phyloP scores from a whole-genome alignment of 2,888 invertebrate species.

The Hyppa rectilinea region DNA sequence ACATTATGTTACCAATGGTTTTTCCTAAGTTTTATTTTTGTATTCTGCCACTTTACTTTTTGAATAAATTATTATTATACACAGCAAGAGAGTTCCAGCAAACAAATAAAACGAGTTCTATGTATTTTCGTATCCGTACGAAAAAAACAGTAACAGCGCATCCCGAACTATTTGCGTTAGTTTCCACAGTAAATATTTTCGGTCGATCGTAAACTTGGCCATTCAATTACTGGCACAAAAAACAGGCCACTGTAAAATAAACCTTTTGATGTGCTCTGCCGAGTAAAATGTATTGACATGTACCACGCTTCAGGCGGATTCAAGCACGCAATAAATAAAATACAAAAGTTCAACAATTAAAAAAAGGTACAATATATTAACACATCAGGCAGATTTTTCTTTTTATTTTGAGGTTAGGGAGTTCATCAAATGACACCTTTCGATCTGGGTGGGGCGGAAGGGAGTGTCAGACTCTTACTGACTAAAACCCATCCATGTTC shows the following conservation, averaged over 20 bases:
- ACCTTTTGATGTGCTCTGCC: constrained; percentile 77
- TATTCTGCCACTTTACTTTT: too few relatives aligned
- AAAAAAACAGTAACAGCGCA: constrained; percentile 49
- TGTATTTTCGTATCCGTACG: constrained; percentile 31
- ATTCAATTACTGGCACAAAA: constrained; percentile 82
- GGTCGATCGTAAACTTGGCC: constrained; percentile 79
- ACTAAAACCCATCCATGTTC: too few relatives aligned
- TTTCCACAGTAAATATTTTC: constrained; percentile 77
- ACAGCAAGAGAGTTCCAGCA: constrained; percentile 4
- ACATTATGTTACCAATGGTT: too few relatives aligned
- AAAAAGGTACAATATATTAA: too few relatives aligned
- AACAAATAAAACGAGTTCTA: constrained; percentile 52
- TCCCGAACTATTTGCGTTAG: constrained; percentile 72
- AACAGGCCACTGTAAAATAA: constrained; percentile 82
- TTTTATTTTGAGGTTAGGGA: too few relatives aligned
- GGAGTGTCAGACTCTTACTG: too few relatives aligned
- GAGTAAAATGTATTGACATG: constrained; percentile 79
- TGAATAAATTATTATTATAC: too few relatives aligned
- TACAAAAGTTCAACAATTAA: constrained; percentile 36
- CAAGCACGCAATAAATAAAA: constrained; percentile 29
- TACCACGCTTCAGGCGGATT: constrained; percentile 59
- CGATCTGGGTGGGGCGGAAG: too few relatives aligned
- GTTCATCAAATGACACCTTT: too few relatives aligned
- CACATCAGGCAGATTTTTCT: too few relatives aligned
- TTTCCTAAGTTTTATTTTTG: too few relatives aligned